Conservation (phyloP, 2,888 invertebrate genomes). For the Zaprionus lineosus region DNA sequence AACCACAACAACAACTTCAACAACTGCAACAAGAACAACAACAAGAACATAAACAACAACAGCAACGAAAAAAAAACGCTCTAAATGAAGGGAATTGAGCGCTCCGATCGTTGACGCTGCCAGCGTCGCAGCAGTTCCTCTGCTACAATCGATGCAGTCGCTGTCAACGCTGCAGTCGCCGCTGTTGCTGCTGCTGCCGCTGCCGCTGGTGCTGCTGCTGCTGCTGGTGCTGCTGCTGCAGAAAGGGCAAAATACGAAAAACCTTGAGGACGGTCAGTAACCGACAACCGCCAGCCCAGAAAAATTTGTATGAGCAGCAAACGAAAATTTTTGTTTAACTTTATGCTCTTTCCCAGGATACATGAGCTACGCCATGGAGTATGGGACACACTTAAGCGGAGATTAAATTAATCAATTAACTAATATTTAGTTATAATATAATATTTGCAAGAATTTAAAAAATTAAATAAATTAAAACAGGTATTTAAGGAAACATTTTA, state of each 20-base stretch:
- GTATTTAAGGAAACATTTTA: too few relatives aligned
- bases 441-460: too few relatives aligned
- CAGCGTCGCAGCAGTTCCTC: slow-evolving; percentile 48
- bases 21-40: slow-evolving; percentile 40
- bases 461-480: too few relatives aligned
- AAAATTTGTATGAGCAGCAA: slow-evolving; percentile 73
- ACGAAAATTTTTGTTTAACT: slow-evolving; percentile 58
- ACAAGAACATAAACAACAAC: slow-evolving; percentile 32
- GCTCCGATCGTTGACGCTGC: slow-evolving; percentile 75
- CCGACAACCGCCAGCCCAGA: slow-evolving; percentile 79
- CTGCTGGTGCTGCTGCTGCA: slow-evolving; percentile 45
- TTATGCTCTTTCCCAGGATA: slow-evolving; percentile 28
- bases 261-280: slow-evolving; percentile 81
- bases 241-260: slow-evolving; percentile 79
- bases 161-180: slow-evolving; percentile 13
- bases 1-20: slow-evolving; percentile 20
- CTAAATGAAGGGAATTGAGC: slow-evolving; percentile 78
- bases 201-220: slow-evolving; percentile 17
- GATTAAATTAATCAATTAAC: too few relatives aligned
- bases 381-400: too few relatives aligned
- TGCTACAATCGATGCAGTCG: slow-evolving; percentile 27
- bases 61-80: slow-evolving; percentile 70
- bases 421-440: too few relatives aligned
- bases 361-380: background rate
- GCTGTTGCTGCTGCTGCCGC: slow-evolving; percentile 32